Evolutionary conservation across 2,888 invertebrate genomes (phyloP).

Genomic region (Athalia circularis): DNA sequence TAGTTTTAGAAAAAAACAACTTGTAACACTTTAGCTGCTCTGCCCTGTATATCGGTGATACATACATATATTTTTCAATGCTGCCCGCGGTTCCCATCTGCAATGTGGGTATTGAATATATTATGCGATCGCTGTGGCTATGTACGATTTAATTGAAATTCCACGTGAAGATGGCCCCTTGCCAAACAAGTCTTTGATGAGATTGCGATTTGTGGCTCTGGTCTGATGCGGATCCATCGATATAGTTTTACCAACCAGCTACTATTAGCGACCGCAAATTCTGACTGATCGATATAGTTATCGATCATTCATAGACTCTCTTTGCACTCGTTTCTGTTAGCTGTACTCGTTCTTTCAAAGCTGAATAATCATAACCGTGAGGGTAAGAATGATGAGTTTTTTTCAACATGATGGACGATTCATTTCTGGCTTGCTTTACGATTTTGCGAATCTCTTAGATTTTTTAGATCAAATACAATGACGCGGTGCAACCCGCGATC

Average conservation of each 20-base stretch:
- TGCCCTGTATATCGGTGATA: too few relatives aligned
- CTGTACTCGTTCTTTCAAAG: too few relatives aligned
- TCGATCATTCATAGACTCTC: slow-evolving; percentile 9
- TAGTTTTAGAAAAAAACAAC: too few relatives aligned
- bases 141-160: slow-evolving; percentile 14
- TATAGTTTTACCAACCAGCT: background rate
- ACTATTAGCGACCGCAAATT: slow-evolving; percentile 21
- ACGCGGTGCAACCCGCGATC: too few relatives aligned
- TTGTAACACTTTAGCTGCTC: too few relatives aligned
- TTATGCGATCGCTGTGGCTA: background rate
- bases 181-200: slow-evolving; percentile 21
- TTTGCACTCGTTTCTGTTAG: background rate
- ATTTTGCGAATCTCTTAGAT: too few relatives aligned
- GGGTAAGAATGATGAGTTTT: too few relatives aligned
- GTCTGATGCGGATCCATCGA: too few relatives aligned
- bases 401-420: too few relatives aligned
- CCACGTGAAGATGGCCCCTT: slow-evolving; percentile 11
- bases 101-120: background rate
- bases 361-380: too few relatives aligned
- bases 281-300: slow-evolving; percentile 4
- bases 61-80: background rate
- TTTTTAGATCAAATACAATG: too few relatives aligned
- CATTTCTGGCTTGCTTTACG: too few relatives aligned
- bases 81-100: background rate
- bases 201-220: slow-evolving; percentile 13